A percentile compares a stretch with the other conserved stretches of the same genome.
Evolutionary conservation across 2,113 vertebrate genomes (phyloP).

Genomic region (Trogon melanurus): DNA sequence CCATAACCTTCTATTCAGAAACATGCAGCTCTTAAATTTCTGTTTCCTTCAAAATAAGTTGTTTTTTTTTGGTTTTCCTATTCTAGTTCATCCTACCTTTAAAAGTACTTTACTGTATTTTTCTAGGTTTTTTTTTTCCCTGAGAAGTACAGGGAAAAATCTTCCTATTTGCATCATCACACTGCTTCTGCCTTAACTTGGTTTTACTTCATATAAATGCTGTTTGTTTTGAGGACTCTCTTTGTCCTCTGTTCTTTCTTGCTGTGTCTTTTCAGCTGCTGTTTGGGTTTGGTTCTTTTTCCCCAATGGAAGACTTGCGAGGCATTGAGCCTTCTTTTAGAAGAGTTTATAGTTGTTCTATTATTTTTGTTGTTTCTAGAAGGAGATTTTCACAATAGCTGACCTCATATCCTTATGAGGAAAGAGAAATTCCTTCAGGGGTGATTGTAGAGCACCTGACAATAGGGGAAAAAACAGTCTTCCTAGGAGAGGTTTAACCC

Average conservation of each 20-base stretch:
- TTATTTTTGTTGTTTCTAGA: slow-evolving; percentile 44
- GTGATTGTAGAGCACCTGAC: slow-evolving; percentile 31
- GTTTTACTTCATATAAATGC: neutral
- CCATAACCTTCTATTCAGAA: neutral
- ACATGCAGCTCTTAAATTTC: neutral
- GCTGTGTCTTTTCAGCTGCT: slow-evolving; percentile 22
- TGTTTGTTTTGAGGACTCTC: neutral
- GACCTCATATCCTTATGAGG: slow-evolving; percentile 36
- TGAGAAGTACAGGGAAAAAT: neutral
- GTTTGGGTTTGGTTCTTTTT: neutral
- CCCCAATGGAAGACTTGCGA: neutral
- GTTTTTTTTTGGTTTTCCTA: neutral
- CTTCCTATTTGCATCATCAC: neutral
- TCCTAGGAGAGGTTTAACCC: neutral
- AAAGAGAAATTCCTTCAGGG: slow-evolving; percentile 34
- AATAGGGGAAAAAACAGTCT: neutral
- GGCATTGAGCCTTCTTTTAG: neutral
- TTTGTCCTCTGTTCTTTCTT: neutral
- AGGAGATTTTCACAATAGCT: slow-evolving; percentile 42
- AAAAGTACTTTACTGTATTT: neutral
- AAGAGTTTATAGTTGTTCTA: neutral
- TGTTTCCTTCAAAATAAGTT: neutral
- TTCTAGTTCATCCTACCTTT: neutral
- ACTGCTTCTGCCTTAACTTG: neutral
- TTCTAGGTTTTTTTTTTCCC: neutral